These are phyloP conservation scores for Brotogeris chrysoptera DNA, from an alignment of 2,797 vertebrate genomes.

Conservation along the genomic window DNA sequence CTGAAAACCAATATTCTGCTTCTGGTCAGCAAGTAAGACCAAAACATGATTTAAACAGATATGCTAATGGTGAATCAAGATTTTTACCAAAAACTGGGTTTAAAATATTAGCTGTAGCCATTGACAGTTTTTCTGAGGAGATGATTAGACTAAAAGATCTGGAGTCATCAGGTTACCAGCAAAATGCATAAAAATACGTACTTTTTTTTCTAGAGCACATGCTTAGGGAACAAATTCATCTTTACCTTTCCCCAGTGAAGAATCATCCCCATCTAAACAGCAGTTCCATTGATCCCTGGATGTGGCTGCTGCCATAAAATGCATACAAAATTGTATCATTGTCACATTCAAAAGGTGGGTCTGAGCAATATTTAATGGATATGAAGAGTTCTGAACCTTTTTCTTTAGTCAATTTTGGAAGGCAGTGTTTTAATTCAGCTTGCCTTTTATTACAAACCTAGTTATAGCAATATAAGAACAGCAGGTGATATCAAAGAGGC, in stretches of 20 bases:
- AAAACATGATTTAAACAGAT: not conserved
- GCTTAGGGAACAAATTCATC: fast-evolving
- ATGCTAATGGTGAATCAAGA: not conserved
- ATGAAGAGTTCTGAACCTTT: not conserved
- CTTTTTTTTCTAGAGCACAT: not conserved
- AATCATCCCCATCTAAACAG: not conserved
- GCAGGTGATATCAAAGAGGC: not conserved
- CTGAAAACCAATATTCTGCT: not conserved
- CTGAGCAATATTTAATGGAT: not conserved
- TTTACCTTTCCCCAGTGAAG: not conserved
- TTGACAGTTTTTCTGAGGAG: not conserved
- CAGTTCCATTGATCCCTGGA: fast-evolving
- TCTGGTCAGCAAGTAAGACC: not conserved
- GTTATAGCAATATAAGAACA: not conserved
- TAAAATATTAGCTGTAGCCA: not conserved
- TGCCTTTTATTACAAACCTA: not conserved
- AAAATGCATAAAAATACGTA: not conserved
- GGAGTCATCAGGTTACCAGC: fast-evolving
- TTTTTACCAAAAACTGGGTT: not conserved
- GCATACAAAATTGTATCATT: not conserved
- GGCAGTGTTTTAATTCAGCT: not conserved
- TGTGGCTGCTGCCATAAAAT: not conserved
- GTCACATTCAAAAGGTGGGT: not conserved
- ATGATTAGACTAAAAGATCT: not conserved
- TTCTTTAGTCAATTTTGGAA: not conserved